Base-by-base conservation (phyloP, 2,888 invertebrate genomes). In the Gymnoscelis rufifasciata region DNA sequence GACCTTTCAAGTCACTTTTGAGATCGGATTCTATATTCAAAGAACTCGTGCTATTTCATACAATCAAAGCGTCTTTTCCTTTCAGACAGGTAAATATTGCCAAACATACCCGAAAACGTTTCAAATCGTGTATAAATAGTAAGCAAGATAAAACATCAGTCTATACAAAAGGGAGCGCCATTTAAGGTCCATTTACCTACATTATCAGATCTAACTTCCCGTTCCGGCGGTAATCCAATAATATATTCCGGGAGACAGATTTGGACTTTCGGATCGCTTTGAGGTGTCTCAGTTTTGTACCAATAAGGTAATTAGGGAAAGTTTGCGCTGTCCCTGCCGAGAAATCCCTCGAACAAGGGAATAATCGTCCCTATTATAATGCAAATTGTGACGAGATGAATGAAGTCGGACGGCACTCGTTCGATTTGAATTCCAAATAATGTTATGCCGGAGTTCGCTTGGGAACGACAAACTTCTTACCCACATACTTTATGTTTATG, bases 331-430 rank as follows among this genome's bases (percentile, higher is more conserved):
- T 64, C 64, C 59, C 71, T 64, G 68, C 66, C 66, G 62, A 64
- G 68, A 68, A 72, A 74, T 78, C 72, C 74, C 64, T 75, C 71
- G 76, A 79, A 81, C 78, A 80, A 74, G 74, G 67, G 72, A 76
- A 76, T 83, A 82, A 83, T 80, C 75, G 76, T 73, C 70, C 68
- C 72, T 70, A 78, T 82, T 83, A 76, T 75, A 70, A 83, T 83
- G 82, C 71, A 71, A 83, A 83, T 83, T 74, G 55, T 74, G 66
- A 71, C 65, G 68, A 68, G 64, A 60, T 71, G 70, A 72, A 80
- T 74, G 65, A 67, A 71, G 74, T 64, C 63, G 65, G 43, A 35
- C 24, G 29, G 38, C 52, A 39, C 62, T 70, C 63, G 52, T 75
- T 77, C 71, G 71, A 77, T 77, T 72, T 68, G 56, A 68, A 62